Percentiles rank a stretch among this genome's conserved stretches.
These are phyloP conservation scores for Helarctos malayanus DNA, from an alignment of 2,797 vertebrate genomes.

Conservation along the genomic window DNA sequence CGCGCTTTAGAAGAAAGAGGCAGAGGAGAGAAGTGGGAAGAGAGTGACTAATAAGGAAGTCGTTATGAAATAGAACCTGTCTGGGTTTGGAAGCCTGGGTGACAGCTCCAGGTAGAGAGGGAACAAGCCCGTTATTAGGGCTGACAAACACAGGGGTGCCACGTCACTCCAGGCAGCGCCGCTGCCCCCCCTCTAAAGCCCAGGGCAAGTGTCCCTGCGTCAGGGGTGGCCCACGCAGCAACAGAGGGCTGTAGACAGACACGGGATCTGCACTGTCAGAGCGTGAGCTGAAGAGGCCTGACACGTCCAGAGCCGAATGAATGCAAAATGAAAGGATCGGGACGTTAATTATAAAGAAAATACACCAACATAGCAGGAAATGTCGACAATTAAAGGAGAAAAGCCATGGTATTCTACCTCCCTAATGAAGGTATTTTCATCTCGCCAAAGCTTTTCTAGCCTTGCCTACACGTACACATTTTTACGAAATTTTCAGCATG, in stretches of 20 bases:
- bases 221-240: neutral
- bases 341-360: neutral
- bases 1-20: neutral
- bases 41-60: slow-evolving; percentile 4
- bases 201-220: neutral
- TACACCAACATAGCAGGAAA: neutral
- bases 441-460: neutral
- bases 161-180: fast-evolving
- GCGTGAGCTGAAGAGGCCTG: neutral
- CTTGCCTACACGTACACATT: neutral
- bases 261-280: neutral
- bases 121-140: neutral
- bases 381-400: neutral
- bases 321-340: neutral
- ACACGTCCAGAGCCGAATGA: fast-evolving
- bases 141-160: neutral
- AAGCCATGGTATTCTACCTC: neutral
- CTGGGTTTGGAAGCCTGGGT: neutral
- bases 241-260: neutral
- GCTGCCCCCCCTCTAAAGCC: neutral
- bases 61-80: neutral
- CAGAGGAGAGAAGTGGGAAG: neutral
- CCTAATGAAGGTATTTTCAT: neutral
- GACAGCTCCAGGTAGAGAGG: slow-evolving; percentile 4
- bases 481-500: neutral